These are phyloP conservation scores for Platycnemis pennipes DNA, from an alignment of 2,888 invertebrate genomes.

Conservation along the genomic window DNA sequence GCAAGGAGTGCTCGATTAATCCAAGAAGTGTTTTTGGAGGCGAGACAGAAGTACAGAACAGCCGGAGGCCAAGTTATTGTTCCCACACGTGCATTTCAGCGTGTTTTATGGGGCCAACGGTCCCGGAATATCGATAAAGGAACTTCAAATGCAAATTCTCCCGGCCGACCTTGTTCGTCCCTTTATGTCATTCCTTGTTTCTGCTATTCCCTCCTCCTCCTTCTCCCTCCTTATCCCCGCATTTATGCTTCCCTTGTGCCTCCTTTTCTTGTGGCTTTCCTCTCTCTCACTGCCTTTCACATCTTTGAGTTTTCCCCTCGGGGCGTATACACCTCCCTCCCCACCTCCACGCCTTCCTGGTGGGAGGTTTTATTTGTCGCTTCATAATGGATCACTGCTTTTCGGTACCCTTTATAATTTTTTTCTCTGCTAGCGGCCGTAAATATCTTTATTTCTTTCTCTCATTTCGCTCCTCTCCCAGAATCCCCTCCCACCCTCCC, in stretches of 20 bases:
- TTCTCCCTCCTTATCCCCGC: not conserved
- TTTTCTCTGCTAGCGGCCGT: not conserved
- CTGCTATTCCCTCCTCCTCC: not conserved
- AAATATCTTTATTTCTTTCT: not conserved
- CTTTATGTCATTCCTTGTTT: not conserved
- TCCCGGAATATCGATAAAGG: not conserved
- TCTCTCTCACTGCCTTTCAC: not conserved
- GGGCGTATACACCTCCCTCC: not conserved
- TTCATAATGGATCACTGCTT: constrained; percentile 22
- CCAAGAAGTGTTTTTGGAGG: not conserved
- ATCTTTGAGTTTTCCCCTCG: not conserved
- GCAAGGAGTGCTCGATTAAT: not conserved
- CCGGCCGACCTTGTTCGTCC: not conserved
- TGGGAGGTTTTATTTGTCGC: not conserved
- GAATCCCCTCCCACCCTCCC: not conserved
- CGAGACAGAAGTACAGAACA: not conserved
- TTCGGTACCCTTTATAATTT: not conserved
- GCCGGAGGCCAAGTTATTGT: not conserved
- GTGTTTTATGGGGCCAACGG: not conserved
- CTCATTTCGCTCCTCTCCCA: not conserved
- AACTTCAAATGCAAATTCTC: not conserved
- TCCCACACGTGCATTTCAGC: constrained; percentile 1
- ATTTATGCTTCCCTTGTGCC: not conserved
- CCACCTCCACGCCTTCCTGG: not conserved
- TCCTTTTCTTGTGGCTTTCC: not conserved